A percentile compares a stretch with the other conserved stretches of the same genome.
Evolutionary conservation across 2,797 vertebrate genomes (phyloP).

Genomic region (Merluccius polli): DNA sequence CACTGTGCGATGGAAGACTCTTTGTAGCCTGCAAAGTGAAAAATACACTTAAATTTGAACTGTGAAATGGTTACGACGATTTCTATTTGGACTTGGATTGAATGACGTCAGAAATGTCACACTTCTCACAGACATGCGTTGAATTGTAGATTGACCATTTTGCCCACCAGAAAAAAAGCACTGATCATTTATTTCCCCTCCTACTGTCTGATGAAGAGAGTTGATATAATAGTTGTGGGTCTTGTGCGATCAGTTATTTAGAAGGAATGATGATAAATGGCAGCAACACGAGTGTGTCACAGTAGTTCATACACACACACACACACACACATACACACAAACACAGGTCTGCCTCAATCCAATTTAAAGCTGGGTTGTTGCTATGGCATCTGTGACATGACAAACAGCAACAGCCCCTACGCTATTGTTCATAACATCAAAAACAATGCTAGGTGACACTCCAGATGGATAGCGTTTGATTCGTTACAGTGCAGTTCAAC

Average conservation of each 20-base stretch:
- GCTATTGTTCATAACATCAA: not conserved
- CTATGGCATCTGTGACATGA: not conserved
- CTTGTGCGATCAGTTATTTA: not conserved
- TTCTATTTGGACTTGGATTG: not conserved
- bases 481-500: not conserved
- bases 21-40: not conserved
- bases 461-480: not conserved
- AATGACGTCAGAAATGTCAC: not conserved
- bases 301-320: not conserved
- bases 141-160: not conserved
- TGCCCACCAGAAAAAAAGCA: not conserved
- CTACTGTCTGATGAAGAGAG: not conserved
- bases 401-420: not conserved
- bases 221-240: not conserved
- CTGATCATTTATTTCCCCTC: not conserved
- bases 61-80: not conserved
- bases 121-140: not conserved
- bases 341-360: not conserved
- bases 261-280: not conserved
- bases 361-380: not conserved
- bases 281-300: not conserved
- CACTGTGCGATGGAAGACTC: not conserved
- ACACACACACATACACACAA: not conserved
- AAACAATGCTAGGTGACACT: not conserved
- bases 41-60: not conserved